A percentile compares a stretch with the other conserved stretches of the same genome.
Conservation (phyloP, 2,113 vertebrate species). For the Scomber japonicus region DNA sequence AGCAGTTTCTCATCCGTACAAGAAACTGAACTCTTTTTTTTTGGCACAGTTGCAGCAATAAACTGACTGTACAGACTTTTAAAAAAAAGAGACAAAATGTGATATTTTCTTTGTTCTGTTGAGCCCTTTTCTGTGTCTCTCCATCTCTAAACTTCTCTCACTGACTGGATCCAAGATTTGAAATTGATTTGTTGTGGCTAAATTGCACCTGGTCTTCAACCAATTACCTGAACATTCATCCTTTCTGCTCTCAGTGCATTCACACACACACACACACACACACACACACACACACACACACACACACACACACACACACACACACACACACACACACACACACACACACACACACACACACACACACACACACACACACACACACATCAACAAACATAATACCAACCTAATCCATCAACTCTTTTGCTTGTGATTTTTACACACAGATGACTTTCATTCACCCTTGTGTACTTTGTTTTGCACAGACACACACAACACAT, state of each 20-base stretch:
- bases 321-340: conserved; percentile 5
- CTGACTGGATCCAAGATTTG: conserved; percentile 39
- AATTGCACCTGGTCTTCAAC: conserved; percentile 70
- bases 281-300: conserved; percentile 2
- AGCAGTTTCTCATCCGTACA: no score
- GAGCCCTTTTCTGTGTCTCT: conserved; percentile 3
- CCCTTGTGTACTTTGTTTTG: conserved; percentile 32
- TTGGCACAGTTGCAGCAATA: no score
- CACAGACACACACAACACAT: background rate
- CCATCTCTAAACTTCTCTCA: background rate
- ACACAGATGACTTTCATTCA: conserved; percentile 44
- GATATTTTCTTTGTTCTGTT: background rate
- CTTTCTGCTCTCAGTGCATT: conserved; percentile 38
- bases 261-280: background rate
- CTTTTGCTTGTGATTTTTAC: conserved; percentile 8
- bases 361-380: conserved; percentile 2
- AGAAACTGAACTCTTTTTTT: no score
- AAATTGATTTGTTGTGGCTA: conserved; percentile 74
- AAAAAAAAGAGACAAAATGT: no score
- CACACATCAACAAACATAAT: conserved; percentile 14
- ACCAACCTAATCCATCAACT: conserved; percentile 37
- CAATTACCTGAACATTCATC: conserved; percentile 67
- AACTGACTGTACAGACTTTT: no score
- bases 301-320: background rate
- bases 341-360: background rate